Conservation (phyloP, 2,113 vertebrate genomes). For the Pelobates fuscus region DNA sequence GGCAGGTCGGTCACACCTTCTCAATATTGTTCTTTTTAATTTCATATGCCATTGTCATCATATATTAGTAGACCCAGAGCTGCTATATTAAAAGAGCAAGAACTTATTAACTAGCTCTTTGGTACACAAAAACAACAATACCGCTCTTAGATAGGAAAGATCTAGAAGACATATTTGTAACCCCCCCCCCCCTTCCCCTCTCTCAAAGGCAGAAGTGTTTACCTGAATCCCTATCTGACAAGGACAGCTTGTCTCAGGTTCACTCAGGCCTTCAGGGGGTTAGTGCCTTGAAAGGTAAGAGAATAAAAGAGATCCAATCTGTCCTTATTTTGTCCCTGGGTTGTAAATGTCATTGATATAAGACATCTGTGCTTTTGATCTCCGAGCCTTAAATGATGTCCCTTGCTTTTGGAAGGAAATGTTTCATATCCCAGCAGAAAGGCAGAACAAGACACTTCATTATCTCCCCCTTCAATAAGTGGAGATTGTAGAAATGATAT, state of each 20-base stretch:
- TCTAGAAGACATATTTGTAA: constrained; percentile 6
- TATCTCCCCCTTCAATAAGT: constrained; percentile 42
- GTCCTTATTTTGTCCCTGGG: constrained; percentile 36
- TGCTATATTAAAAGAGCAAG: too few species aligned
- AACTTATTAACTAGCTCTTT: background rate
- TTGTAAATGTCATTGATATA: constrained; percentile 46
- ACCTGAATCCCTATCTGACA: constrained; percentile 46
- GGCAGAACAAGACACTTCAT: constrained; percentile 36
- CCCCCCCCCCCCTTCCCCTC: background rate
- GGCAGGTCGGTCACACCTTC: too few species aligned
- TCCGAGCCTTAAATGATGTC: constrained; percentile 27
- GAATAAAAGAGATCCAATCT: constrained; percentile 47
- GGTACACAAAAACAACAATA: background rate
- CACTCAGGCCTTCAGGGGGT: constrained; percentile 20
- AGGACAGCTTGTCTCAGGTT: constrained; percentile 46
- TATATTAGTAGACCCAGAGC: too few species aligned
- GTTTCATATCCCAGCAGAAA: constrained; percentile 43
- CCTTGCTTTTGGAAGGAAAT: constrained; percentile 25
- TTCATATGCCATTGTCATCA: too few species aligned
- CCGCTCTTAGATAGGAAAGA: constrained; percentile 21
- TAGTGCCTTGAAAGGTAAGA: constrained; percentile 34
- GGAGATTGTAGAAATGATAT: constrained; percentile 39
- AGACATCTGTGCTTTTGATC: constrained; percentile 40
- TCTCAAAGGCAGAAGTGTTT: constrained; percentile 20
- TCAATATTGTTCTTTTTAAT: too few species aligned